These are phyloP conservation scores for Bellardia bayeri DNA, from an alignment of 2,888 invertebrate species.

Conservation along the genomic window DNA sequence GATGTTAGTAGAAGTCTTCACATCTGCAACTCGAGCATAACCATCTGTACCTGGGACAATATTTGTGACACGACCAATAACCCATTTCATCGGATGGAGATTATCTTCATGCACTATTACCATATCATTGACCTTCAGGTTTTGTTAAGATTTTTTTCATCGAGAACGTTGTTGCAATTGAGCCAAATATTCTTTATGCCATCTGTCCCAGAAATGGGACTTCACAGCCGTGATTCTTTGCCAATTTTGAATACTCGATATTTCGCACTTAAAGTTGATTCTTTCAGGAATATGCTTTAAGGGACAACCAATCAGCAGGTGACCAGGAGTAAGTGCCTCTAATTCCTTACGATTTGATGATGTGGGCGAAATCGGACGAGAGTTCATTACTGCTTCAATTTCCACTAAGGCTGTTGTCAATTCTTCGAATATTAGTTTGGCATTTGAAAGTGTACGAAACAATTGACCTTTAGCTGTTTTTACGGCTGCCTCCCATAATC, in stretches of 20 bases:
- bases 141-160: constrained; percentile 25
- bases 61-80: constrained; percentile 32
- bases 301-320: constrained; percentile 61
- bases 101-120: constrained; percentile 51
- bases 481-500: constrained; percentile 57
- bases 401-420: constrained; percentile 59
- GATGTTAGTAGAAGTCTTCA: not conserved
- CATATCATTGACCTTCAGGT: constrained; percentile 32
- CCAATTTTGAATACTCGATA: no score
- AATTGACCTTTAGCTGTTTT: constrained; percentile 54
- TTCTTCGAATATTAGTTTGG: constrained; percentile 67
- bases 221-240: no score
- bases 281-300: constrained; percentile 43
- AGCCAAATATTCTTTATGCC: constrained; percentile 49
- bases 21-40: constrained; percentile 55
- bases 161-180: constrained; percentile 27
- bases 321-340: constrained; percentile 62
- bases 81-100: constrained; percentile 44
- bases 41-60: constrained; percentile 35
- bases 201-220: constrained; percentile 48
- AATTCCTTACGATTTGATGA: constrained; percentile 60
- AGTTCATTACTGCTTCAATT: constrained; percentile 71
- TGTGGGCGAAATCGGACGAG: constrained; percentile 57
- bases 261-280: not conserved
- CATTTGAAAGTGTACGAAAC: constrained; percentile 48